Percentiles rank a stretch among this genome's conserved stretches.
Conservation (phyloP, 2,797 vertebrate genomes). For the Naso thynnoides region DNA sequence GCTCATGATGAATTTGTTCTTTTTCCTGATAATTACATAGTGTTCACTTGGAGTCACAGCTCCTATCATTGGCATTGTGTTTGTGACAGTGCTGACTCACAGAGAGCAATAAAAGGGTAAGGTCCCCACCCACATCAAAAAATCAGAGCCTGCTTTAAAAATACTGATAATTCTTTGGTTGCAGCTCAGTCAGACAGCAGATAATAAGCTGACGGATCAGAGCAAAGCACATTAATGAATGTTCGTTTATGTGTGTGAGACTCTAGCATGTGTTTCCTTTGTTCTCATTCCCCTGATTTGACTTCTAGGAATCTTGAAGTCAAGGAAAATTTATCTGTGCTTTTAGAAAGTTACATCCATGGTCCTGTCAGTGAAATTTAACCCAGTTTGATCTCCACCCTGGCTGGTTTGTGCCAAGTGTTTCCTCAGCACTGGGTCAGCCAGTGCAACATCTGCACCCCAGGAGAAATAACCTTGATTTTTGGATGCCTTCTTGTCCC, state of each 20-base stretch:
- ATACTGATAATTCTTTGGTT: background rate
- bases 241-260: background rate
- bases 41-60: conserved; percentile 4
- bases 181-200: background rate
- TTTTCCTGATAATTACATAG: conserved; percentile 25
- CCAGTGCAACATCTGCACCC: conserved; percentile 61
- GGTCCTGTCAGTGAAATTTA: conserved; percentile 52
- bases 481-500: conserved; percentile 37
- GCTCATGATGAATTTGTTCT: conserved; percentile 12
- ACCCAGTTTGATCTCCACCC: conserved; percentile 47
- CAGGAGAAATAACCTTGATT: conserved; percentile 41
- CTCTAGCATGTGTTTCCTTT: background rate
- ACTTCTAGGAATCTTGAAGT: background rate
- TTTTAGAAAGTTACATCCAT: conserved; percentile 23
- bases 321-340: background rate
- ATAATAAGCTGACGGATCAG: background rate
- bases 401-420: conserved; percentile 26
- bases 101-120: background rate
- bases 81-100: background rate
- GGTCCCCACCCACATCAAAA: background rate
- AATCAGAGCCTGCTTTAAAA: background rate
- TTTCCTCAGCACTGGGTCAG: conserved; percentile 51
- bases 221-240: background rate
- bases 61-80: background rate
- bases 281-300: conserved; percentile 20